Percentiles rank a stretch among this genome's conserved stretches.
These are phyloP conservation scores for Acanthacorydalis orientalis DNA, from an alignment of 2,888 invertebrate species.

Conservation along the genomic window DNA sequence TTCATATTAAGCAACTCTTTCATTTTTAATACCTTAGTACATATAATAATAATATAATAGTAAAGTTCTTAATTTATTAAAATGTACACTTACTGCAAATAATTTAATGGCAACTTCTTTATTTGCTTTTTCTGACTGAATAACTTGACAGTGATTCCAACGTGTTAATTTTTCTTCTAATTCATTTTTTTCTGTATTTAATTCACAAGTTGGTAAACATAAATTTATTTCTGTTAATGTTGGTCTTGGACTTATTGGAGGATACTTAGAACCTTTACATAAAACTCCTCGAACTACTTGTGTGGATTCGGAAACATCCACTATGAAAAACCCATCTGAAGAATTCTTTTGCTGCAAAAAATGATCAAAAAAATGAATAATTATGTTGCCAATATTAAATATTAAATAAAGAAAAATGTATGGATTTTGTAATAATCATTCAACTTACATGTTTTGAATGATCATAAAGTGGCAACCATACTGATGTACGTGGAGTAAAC, in stretches of 20 bases:
- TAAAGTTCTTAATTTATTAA: constrained; percentile 3
- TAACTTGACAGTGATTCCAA: constrained; percentile 40
- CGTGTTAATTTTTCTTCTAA: constrained; percentile 60
- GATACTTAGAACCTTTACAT: constrained; percentile 80
- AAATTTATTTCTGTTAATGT: constrained; percentile 59
- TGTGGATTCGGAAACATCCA: constrained; percentile 60
- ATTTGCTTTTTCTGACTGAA: constrained; percentile 47
- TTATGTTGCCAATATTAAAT: background rate
- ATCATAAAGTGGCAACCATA: constrained; percentile 73
- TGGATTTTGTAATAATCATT: constrained; percentile 1
- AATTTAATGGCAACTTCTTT: constrained; percentile 73
- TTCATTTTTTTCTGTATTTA: constrained; percentile 58
- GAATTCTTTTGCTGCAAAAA: constrained; percentile 39
- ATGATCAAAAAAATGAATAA: constrained; percentile 1
- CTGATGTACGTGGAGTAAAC: constrained; percentile 45
- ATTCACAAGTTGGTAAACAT: constrained; percentile 28
- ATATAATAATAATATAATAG: background rate
- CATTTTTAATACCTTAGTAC: background rate
- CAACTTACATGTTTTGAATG: constrained; percentile 44
- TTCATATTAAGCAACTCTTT: too few relatives aligned
- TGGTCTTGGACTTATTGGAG: constrained; percentile 73
- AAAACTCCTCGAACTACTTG: constrained; percentile 67
- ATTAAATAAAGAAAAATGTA: constrained; percentile 1
- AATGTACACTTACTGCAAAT: constrained; percentile 54
- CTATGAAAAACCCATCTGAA: constrained; percentile 57